A percentile compares a stretch with the other conserved stretches of the same genome.
Evolutionary conservation across 1,140 invertebrate genomes (phyloP).

Genomic region (Cotesia glomerata): DNA sequence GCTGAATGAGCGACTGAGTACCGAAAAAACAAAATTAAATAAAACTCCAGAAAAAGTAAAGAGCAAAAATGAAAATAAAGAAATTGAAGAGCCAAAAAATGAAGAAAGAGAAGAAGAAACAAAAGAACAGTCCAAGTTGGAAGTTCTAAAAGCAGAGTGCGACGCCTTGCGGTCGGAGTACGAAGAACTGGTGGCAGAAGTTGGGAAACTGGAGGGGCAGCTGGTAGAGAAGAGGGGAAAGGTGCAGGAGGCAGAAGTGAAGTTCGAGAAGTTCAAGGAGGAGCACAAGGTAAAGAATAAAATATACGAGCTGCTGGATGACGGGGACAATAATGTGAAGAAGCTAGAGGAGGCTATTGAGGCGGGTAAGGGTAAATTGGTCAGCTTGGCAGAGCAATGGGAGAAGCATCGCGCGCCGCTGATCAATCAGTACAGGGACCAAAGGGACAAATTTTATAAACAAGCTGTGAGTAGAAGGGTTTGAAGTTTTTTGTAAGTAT

Average conservation of each 20-base stretch:
- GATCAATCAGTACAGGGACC: conserved; percentile 68
- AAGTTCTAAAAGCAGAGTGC: conserved; percentile 50
- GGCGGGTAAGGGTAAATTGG: conserved; percentile 66
- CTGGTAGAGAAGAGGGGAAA: conserved; percentile 45
- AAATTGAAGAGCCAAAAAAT: not conserved
- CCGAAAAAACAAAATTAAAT: not conserved
- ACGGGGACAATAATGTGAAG: conserved; percentile 69
- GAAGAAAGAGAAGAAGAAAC: conserved; percentile 28
- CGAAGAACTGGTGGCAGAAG: conserved; percentile 50
- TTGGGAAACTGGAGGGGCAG: conserved; percentile 53
- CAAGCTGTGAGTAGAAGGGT: conserved; percentile 63
- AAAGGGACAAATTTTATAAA: conserved; percentile 67
- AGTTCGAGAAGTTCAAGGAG: conserved; percentile 56
- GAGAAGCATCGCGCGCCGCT: conserved; percentile 72
- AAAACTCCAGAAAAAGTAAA: not conserved
- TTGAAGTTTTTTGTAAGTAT: not conserved
- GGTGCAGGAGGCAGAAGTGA: conserved; percentile 56
- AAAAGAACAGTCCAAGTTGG: conserved; percentile 35
- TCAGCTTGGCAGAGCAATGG: conserved; percentile 73
- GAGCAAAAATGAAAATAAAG: not conserved
- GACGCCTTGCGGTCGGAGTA: conserved; percentile 50
- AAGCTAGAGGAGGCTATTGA: conserved; percentile 71
- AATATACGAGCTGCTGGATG: conserved; percentile 69
- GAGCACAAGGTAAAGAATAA: conserved; percentile 67
- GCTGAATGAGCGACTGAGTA: conserved; percentile 38